These are phyloP conservation scores for Pilophorus perplexus DNA, from an alignment of 2,888 invertebrate species.

Conservation along the genomic window DNA sequence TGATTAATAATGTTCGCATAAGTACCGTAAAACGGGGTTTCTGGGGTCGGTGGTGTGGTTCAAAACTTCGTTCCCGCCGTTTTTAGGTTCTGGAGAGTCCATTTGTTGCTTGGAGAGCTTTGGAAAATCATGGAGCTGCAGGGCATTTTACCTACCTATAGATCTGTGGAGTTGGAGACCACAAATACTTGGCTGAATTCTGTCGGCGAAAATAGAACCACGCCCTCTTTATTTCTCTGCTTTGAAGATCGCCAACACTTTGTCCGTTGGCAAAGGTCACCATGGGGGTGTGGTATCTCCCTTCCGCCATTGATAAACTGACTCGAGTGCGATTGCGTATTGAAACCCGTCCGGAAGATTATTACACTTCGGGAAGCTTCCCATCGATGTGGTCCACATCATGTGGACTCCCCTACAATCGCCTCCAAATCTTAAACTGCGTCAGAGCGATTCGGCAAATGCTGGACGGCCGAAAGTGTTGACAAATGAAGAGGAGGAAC, in stretches of 20 bases:
- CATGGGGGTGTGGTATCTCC: too few relatives aligned
- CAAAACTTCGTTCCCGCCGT: too few relatives aligned
- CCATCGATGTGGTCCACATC: too few relatives aligned
- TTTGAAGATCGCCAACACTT: neutral
- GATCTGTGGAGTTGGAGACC: neutral
- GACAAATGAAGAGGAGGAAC: neutral
- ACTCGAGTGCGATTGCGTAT: neutral
- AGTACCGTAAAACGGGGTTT: too few relatives aligned
- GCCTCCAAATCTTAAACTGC: neutral
- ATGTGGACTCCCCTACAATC: neutral
- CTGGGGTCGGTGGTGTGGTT: too few relatives aligned
- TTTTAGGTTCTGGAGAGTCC: too few relatives aligned
- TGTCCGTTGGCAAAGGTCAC: neutral
- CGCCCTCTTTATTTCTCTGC: neutral
- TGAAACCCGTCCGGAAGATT: neutral
- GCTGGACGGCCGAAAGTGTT: neutral
- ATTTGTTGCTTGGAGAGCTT: too few relatives aligned
- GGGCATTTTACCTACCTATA: too few relatives aligned
- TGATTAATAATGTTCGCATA: too few relatives aligned
- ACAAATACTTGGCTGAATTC: neutral
- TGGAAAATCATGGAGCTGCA: too few relatives aligned
- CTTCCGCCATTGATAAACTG: neutral
- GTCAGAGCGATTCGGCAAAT: neutral
- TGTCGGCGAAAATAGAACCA: neutral
- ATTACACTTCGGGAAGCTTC: constrained; percentile 9